These are phyloP conservation scores for Ectropis crepuscularia DNA, from an alignment of 2,888 invertebrate genomes.

Conservation along the genomic window DNA sequence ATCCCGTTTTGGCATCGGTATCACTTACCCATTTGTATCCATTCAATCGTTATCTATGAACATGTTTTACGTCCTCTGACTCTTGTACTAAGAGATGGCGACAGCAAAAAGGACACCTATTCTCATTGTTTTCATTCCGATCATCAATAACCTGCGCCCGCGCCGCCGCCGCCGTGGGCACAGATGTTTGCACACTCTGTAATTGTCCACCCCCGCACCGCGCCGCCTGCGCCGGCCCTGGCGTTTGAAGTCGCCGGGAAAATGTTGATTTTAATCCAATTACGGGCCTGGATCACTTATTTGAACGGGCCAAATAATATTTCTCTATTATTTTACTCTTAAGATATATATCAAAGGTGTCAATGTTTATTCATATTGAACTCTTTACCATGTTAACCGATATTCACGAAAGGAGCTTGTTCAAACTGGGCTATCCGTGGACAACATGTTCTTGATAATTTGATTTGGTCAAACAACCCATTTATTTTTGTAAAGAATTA, in stretches of 20 bases:
- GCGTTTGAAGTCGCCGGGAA: constrained; percentile 35
- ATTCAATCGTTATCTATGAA: not conserved
- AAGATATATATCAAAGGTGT: too few relatives aligned
- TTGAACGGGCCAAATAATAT: not conserved
- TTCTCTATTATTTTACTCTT: not conserved
- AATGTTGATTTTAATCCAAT: not conserved
- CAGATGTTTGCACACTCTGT: constrained; percentile 72
- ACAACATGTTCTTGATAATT: too few relatives aligned
- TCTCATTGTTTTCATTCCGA: constrained; percentile 76
- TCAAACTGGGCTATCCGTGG: too few relatives aligned
- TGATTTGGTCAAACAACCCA: too few relatives aligned
- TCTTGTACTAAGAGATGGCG: constrained; percentile 40
- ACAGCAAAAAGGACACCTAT: constrained; percentile 67
- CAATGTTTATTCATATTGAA: too few relatives aligned
- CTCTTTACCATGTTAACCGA: too few relatives aligned
- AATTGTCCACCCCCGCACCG: constrained; percentile 73
- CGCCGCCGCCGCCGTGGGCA: constrained; percentile 74
- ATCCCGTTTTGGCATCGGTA: not conserved
- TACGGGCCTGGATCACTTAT: constrained; percentile 1
- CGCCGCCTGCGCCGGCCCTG: constrained; percentile 64
- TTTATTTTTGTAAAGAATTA: too few relatives aligned
- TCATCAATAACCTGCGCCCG: constrained; percentile 68
- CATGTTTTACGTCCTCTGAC: not conserved
- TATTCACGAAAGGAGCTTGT: too few relatives aligned
- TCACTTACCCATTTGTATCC: not conserved